Conservation (phyloP, 2,113 vertebrate genomes). For the Nanorana parkeri region DNA sequence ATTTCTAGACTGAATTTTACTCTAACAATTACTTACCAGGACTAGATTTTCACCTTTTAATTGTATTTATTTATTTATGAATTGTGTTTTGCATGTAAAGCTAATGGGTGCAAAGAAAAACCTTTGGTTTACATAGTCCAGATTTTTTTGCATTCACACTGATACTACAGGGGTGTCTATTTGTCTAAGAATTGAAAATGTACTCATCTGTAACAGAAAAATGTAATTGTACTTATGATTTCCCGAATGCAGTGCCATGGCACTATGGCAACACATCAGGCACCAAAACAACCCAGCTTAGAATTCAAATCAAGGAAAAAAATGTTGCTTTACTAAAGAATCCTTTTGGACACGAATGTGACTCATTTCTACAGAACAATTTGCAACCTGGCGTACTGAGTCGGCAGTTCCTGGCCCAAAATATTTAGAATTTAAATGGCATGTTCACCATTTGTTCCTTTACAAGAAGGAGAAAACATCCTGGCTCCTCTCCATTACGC, state of each 20-base stretch:
- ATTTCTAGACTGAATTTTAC: no score
- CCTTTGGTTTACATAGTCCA: background rate
- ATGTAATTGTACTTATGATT: slow-evolving; percentile 7
- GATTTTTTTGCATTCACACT: background rate
- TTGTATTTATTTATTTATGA: no score
- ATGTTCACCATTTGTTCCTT: slow-evolving; percentile 55
- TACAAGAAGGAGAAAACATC: slow-evolving; percentile 52
- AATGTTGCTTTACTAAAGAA: slow-evolving; percentile 17
- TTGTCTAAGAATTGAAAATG: background rate
- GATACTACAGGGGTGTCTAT: background rate
- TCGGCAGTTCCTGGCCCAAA: slow-evolving; percentile 51
- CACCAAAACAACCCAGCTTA: background rate
- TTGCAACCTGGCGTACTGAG: slow-evolving; percentile 56
- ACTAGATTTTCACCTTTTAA: no score
- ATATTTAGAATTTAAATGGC: slow-evolving; percentile 56
- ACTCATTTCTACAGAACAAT: slow-evolving; percentile 51
- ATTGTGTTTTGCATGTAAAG: no score
- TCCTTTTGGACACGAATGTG: slow-evolving; percentile 32
- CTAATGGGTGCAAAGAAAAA: no score
- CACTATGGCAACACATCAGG: slow-evolving; percentile 1
- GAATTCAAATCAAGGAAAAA: slow-evolving; percentile 11
- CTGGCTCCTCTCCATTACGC: slow-evolving; percentile 57
- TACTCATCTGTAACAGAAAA: background rate
- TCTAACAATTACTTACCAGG: no score
- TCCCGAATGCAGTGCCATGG: background rate